Percentiles rank a stretch among this genome's conserved stretches.
These are phyloP conservation scores for Sarotherodon lohbergeri DNA, from an alignment of 2,113 vertebrate genomes.

Conservation along the genomic window DNA sequence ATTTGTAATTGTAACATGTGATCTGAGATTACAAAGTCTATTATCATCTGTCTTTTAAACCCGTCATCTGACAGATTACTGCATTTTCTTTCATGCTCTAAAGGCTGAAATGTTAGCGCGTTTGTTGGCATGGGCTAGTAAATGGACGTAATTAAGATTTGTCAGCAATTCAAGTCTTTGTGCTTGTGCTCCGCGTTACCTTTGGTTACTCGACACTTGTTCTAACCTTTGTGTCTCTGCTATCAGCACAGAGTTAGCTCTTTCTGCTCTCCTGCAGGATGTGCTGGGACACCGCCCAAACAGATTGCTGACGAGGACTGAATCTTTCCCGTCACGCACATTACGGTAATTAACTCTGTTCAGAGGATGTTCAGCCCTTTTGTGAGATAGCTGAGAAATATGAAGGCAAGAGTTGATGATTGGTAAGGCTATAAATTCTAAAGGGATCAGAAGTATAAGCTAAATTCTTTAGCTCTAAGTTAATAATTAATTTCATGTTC, in stretches of 20 bases:
- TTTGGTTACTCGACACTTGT: background rate
- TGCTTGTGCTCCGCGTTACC: rapidly evolving
- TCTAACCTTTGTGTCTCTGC: background rate
- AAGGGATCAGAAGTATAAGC: background rate
- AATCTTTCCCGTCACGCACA: constrained; percentile 23
- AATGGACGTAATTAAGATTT: background rate
- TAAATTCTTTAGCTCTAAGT: background rate
- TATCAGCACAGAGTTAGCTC: background rate
- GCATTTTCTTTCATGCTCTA: background rate
- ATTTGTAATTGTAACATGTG: background rate
- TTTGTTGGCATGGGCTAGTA: background rate
- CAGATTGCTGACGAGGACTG: constrained; percentile 28
- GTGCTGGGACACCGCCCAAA: background rate
- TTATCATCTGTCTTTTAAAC: background rate
- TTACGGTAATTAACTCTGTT: constrained; percentile 45
- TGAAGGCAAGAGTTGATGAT: background rate
- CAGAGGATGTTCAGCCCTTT: background rate
- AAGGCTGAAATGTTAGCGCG: background rate
- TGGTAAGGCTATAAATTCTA: background rate
- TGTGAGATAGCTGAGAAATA: background rate
- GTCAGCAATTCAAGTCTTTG: background rate
- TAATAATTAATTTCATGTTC: background rate
- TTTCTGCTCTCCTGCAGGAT: background rate
- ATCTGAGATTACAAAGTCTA: background rate
- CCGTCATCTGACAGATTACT: background rate